Evolutionary conservation across 1,140 invertebrate species (phyloP), one percentile per base, ranked within the genome.

Genomic region (Mya arenaria): DNA sequence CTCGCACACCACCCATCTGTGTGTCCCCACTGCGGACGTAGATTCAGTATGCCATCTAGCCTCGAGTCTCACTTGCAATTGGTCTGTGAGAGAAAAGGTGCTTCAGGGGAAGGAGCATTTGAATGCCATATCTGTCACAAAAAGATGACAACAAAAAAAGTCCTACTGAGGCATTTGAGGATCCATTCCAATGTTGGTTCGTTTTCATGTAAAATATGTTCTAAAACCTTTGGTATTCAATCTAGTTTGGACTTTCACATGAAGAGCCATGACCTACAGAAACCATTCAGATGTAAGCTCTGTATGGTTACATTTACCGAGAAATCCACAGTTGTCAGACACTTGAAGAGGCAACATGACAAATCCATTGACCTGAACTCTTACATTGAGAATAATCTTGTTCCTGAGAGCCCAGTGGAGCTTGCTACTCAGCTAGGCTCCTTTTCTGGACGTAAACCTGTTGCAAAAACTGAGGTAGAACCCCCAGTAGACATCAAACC

Each of bases 1-100:
- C 77, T 80, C 17, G 77, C 77, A 4, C 77, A 80, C 25, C 77
- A 80, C 62, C 77, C 77, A n/a, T 80, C 77, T 41, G 34, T 80
- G 10, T 80, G 77, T 71, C 48, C 65, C 0, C 77, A 80, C 65
- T 80, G 77, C 71, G 77, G 77, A 10, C 48, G 77, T 17, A 32
- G 77, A 15, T 80, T 80, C 28, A 80, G 77, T 30, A 69, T 80
- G 66, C 62, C 55, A n/a, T 56, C 77, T 4, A 80, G 77, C 36
- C 30, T 80, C 23, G 77, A 80, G 34, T 68, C 77, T 28, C 77
- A 80, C 62, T 28, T 80, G 25, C 77, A 80, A 66, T 39, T 80
- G 13, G 77, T 68, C 25, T 80, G 77, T 60, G 77, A 65, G 17
- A 52, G 73, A 10, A 63, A 48, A 44, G 48, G 48, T 13, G 56